phyloP scores from a whole-genome alignment of 2,888 invertebrate genomes.

The Drosophila paramelanica region DNA sequence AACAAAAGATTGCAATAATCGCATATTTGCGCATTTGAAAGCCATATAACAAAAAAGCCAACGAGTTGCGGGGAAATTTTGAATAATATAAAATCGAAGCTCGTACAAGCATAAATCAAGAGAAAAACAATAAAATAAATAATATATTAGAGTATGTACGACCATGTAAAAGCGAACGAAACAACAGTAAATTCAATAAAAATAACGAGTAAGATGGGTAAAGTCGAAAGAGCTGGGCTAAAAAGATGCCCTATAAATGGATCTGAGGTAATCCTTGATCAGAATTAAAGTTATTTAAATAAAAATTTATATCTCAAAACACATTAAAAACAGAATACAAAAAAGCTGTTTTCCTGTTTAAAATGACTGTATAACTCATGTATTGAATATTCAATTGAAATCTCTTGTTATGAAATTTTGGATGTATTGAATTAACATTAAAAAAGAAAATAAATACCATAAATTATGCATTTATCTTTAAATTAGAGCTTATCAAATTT shows the following conservation, averaged over 20 bases:
- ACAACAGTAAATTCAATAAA: constrained; percentile 11
- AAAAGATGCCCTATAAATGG: background rate
- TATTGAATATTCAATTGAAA: background rate
- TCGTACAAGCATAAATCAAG: constrained; percentile 46
- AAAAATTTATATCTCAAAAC: too few relatives aligned
- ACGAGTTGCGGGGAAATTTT: background rate
- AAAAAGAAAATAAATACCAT: too few relatives aligned
- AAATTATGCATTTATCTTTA: too few relatives aligned
- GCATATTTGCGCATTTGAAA: constrained; percentile 4
- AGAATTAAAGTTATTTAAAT: too few relatives aligned
- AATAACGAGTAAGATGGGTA: background rate
- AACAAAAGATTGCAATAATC: constrained; percentile 10
- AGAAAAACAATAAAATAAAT: constrained; percentile 38
- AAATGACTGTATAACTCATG: background rate
- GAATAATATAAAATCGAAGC: constrained; percentile 8
- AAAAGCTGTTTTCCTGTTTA: too few relatives aligned
- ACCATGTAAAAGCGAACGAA: constrained; percentile 10
- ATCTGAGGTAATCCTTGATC: background rate
- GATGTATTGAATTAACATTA: background rate
- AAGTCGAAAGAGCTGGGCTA: background rate
- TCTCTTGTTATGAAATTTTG: background rate
- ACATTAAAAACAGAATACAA: too few relatives aligned
- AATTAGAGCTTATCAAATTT: too few relatives aligned
- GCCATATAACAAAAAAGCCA: constrained; percentile 1
- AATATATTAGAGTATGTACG: constrained; percentile 42